phyloP scores from a whole-genome alignment of 2,888 invertebrate genomes.

The Oasisia sp. region DNA sequence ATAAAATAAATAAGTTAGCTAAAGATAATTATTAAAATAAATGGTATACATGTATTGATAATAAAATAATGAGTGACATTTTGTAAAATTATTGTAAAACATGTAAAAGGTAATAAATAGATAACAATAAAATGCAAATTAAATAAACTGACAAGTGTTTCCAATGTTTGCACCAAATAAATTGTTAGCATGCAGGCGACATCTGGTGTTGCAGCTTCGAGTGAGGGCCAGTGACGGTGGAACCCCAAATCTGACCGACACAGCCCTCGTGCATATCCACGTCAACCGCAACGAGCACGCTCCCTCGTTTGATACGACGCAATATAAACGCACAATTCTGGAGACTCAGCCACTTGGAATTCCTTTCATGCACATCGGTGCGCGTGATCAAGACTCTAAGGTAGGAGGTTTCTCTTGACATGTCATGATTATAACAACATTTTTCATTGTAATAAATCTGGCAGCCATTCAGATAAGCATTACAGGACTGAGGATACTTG shows the following conservation, averaged over 20 bases:
- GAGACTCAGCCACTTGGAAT: slow-evolving; percentile 42
- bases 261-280: slow-evolving; percentile 36
- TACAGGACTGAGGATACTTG: not conserved
- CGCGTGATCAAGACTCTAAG: slow-evolving; percentile 38
- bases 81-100: too few relatives aligned
- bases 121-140: too few relatives aligned
- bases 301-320: slow-evolving; percentile 38
- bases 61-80: too few relatives aligned
- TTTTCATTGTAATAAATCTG: not conserved
- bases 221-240: slow-evolving; percentile 52
- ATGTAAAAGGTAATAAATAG: too few relatives aligned
- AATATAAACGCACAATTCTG: slow-evolving; percentile 41
- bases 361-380: slow-evolving; percentile 36
- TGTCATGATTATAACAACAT: not conserved
- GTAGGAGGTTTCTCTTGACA: slow-evolving; percentile 23
- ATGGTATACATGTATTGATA: too few relatives aligned
- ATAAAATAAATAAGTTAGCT: too few relatives aligned
- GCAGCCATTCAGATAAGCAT: not conserved
- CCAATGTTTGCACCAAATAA: too few relatives aligned
- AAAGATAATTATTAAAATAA: too few relatives aligned
- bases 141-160: too few relatives aligned
- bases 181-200: not conserved
- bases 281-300: slow-evolving; percentile 42
- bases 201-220: slow-evolving; percentile 43
- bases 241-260: slow-evolving; percentile 49